Percentiles rank a stretch among this genome's conserved stretches.
Evolutionary conservation across 2,888 invertebrate genomes (phyloP).

Genomic region (Tuberolachnus salignus): DNA sequence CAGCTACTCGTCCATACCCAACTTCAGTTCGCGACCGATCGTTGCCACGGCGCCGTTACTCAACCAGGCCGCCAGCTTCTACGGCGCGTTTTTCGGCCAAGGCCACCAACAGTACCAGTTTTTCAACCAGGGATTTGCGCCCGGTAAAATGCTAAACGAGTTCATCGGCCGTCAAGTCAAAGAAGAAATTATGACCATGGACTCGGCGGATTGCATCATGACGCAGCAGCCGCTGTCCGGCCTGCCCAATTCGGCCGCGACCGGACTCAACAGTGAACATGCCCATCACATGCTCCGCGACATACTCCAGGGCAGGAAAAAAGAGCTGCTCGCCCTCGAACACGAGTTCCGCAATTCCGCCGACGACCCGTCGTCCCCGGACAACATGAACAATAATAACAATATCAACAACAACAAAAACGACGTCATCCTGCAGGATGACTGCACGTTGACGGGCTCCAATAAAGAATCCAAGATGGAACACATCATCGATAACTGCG

Average conservation of each 20-base stretch:
- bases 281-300: slow-evolving; percentile 84
- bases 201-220: slow-evolving; percentile 61
- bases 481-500: slow-evolving; percentile 35
- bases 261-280: slow-evolving; percentile 62
- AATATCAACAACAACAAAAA: slow-evolving; percentile 63
- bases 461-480: slow-evolving; percentile 3
- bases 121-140: slow-evolving; percentile 79
- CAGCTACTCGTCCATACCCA: slow-evolving; percentile 83
- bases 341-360: slow-evolving; percentile 68
- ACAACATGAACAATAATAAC: slow-evolving; percentile 65
- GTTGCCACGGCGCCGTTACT: slow-evolving; percentile 69
- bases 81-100: slow-evolving; percentile 79
- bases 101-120: slow-evolving; percentile 70
- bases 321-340: slow-evolving; percentile 76
- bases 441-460: not conserved
- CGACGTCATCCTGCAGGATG: slow-evolving; percentile 57
- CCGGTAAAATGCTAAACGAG: slow-evolving; percentile 91
- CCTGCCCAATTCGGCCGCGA: slow-evolving; percentile 62
- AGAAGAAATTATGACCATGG: slow-evolving; percentile 65
- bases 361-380: slow-evolving; percentile 65
- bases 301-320: slow-evolving; percentile 87
- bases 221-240: slow-evolving; percentile 62
- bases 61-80: slow-evolving; percentile 75
- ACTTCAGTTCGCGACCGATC: slow-evolving; percentile 75
- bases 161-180: slow-evolving; percentile 81